Evolutionary conservation across 92 coral and sea anemone genomes (phyloP).

Genomic region (Chrysogorgia sp.): DNA sequence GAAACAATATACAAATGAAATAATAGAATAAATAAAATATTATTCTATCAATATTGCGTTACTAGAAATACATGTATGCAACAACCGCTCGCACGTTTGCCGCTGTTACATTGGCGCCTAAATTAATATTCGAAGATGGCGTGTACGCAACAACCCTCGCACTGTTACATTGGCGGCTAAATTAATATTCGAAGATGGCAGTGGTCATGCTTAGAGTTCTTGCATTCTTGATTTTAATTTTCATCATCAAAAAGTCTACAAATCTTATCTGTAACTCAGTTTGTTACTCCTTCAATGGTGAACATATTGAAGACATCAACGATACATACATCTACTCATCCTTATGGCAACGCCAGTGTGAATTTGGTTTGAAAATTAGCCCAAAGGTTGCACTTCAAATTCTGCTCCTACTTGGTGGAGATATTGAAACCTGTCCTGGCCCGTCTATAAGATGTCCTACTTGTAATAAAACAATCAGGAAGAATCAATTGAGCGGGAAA

Average conservation of each 20-base stretch:
- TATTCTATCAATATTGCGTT: too few relatives aligned
- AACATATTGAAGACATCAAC: background rate
- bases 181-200: background rate
- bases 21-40: too few relatives aligned
- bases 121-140: too few relatives aligned
- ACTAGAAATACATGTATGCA: too few relatives aligned
- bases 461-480: conserved; percentile 4
- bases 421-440: conserved; percentile 20
- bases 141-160: too few relatives aligned
- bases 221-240: background rate
- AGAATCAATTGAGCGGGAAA: background rate
- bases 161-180: too few relatives aligned
- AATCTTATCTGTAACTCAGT: conserved; percentile 5
- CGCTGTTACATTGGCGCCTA: too few relatives aligned
- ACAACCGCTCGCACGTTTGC: too few relatives aligned
- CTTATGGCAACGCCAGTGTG: background rate
- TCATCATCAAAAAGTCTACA: conserved; percentile 19
- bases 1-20: too few relatives aligned
- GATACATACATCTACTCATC: conserved; percentile 8
- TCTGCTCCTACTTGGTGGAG: conserved; percentile 9
- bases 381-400: conserved; percentile 14
- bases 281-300: conserved; percentile 9
- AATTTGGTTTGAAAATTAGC: background rate
- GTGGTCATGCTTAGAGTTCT: conserved; percentile 34
- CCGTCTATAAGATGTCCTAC: background rate